phyloP scores from a whole-genome alignment of 2,797 vertebrate genomes.

The Tamandua tetradactyla region DNA sequence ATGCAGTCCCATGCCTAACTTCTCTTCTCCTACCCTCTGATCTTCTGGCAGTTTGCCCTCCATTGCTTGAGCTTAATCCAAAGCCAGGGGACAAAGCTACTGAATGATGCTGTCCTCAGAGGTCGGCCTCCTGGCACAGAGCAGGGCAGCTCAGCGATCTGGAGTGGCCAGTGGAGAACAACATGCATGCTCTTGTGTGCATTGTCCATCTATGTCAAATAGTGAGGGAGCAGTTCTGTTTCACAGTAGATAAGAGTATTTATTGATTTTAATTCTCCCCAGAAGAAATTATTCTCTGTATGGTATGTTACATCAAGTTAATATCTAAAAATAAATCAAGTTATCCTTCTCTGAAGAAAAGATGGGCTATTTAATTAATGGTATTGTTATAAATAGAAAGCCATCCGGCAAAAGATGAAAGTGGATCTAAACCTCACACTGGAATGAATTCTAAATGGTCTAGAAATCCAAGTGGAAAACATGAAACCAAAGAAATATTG shows the following conservation, averaged over 20 bases:
- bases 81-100: not conserved
- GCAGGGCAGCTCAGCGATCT: not conserved
- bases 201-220: not conserved
- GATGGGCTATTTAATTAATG: not conserved
- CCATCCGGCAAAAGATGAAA: not conserved
- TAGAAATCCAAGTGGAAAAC: not conserved
- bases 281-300: not conserved
- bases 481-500: not conserved
- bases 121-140: not conserved
- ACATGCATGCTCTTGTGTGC: not conserved
- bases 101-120: not conserved
- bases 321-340: not conserved
- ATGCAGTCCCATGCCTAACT: not conserved
- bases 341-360: constrained; percentile 27
- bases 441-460: not conserved
- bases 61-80: not conserved
- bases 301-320: not conserved
- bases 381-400: not conserved
- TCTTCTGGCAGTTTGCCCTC: not conserved
- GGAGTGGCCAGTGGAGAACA: not conserved
- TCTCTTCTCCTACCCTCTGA: not conserved
- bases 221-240: not conserved
- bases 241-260: not conserved
- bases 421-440: not conserved
- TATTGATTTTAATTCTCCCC: not conserved